Conservation (phyloP, 2,797 vertebrate genomes). For the Malurus leucopterus region DNA sequence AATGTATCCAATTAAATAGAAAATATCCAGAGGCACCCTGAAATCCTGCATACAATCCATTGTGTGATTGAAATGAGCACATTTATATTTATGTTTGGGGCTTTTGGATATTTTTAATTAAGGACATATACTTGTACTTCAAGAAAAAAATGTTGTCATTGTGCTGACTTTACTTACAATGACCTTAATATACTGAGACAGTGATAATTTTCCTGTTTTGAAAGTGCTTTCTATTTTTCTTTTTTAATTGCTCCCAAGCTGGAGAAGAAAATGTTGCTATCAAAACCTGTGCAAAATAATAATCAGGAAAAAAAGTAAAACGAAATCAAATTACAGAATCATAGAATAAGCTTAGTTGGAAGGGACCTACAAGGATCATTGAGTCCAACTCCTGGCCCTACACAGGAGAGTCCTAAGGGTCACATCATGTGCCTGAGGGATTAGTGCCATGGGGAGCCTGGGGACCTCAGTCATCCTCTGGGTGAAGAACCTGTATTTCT, state of each 20-base stretch:
- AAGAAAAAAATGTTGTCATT: neutral
- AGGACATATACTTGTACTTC: neutral
- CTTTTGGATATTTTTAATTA: neutral
- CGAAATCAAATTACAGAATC: neutral
- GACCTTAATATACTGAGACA: neutral
- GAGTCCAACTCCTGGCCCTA: neutral
- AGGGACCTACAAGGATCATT: neutral
- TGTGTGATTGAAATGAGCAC: neutral
- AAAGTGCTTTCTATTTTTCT: neutral
- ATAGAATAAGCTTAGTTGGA: neutral
- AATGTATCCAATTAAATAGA: neutral
- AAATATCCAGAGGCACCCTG: neutral
- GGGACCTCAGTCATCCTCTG: neutral
- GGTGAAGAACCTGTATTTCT: neutral
- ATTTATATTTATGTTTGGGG: neutral
- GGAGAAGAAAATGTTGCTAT: neutral
- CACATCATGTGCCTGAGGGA: too few species aligned
- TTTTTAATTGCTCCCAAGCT: neutral
- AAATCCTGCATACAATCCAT: neutral
- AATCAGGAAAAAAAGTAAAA: neutral
- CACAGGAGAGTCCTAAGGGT: neutral
- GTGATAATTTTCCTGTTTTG: neutral
- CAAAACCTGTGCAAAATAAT: neutral
- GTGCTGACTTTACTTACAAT: neutral
- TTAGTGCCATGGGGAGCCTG: neutral